Conservation (phyloP, 2,113 vertebrate genomes). For the Entomyzon cyanotis region DNA sequence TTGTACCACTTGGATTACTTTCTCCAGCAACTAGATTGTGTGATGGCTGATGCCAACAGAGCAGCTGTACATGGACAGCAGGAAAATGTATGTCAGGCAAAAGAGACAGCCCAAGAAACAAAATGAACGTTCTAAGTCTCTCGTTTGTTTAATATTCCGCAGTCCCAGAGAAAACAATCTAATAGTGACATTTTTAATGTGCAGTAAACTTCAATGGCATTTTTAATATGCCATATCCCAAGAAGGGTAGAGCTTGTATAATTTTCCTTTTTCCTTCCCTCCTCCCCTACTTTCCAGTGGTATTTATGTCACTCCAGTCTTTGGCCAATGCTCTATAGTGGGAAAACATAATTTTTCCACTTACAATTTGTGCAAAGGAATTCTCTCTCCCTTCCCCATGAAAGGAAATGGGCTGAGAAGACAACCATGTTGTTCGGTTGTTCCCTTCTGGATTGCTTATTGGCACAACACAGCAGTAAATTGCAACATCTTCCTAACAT, state of each 20-base stretch:
- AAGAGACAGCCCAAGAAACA: background rate
- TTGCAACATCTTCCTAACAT: background rate
- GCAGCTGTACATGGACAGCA: background rate
- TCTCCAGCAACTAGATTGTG: background rate
- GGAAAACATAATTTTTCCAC: background rate
- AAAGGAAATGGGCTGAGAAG: background rate
- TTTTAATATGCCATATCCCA: background rate
- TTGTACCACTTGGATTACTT: background rate
- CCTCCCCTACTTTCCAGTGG: background rate
- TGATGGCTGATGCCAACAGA: background rate
- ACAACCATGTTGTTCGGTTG: background rate
- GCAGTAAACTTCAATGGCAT: background rate
- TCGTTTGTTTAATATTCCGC: background rate
- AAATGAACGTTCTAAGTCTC: background rate
- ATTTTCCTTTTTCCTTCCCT: background rate
- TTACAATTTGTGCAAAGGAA: background rate
- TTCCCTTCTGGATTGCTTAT: background rate
- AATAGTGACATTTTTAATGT: background rate
- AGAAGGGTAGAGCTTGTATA: background rate
- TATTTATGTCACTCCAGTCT: background rate
- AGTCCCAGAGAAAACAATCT: background rate
- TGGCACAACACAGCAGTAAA: background rate
- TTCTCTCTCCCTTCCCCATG: background rate
- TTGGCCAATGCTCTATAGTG: background rate
- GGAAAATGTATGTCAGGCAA: conserved; percentile 1